These are phyloP conservation scores for Lepetodrilus schrolli DNA, from an alignment of 2,888 invertebrate genomes.

Conservation along the genomic window DNA sequence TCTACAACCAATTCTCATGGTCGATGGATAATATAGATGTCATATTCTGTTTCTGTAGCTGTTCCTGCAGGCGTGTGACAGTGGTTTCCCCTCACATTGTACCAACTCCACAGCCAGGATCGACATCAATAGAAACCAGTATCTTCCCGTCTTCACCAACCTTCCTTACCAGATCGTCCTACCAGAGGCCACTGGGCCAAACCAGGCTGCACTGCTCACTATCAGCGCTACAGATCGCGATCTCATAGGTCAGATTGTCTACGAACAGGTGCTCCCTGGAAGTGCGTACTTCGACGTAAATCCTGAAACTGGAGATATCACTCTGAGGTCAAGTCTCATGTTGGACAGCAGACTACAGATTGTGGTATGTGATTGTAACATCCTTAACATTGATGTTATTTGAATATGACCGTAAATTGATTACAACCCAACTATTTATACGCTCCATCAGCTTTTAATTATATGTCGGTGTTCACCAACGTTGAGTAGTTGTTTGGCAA, in stretches of 20 bases:
- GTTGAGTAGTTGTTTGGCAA: too few relatives aligned
- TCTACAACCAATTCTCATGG: too few relatives aligned
- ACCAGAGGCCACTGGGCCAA: constrained; percentile 38
- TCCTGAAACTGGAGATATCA: constrained; percentile 46
- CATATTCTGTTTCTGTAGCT: constrained; percentile 44
- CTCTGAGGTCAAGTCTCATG: constrained; percentile 45
- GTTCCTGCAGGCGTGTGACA: constrained; percentile 53
- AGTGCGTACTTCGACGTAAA: constrained; percentile 54
- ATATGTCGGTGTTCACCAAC: not conserved
- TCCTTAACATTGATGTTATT: not conserved
- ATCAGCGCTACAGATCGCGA: constrained; percentile 52
- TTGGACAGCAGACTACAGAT: constrained; percentile 49
- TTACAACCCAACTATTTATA: not conserved
- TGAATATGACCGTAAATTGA: not conserved
- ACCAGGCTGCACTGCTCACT: constrained; percentile 38
- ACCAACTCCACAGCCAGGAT: constrained; percentile 56
- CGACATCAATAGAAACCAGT: constrained; percentile 56
- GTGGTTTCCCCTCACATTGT: constrained; percentile 54
- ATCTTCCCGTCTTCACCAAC: constrained; percentile 59
- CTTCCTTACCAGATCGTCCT: constrained; percentile 49
- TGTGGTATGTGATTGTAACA: constrained; percentile 43
- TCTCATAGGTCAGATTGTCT: constrained; percentile 48
- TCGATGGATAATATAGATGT: too few relatives aligned
- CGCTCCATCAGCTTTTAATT: not conserved
- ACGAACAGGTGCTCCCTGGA: constrained; percentile 52